phyloP scores from a whole-genome alignment of 1,140 invertebrate species.

The Drosophila virilis region DNA sequence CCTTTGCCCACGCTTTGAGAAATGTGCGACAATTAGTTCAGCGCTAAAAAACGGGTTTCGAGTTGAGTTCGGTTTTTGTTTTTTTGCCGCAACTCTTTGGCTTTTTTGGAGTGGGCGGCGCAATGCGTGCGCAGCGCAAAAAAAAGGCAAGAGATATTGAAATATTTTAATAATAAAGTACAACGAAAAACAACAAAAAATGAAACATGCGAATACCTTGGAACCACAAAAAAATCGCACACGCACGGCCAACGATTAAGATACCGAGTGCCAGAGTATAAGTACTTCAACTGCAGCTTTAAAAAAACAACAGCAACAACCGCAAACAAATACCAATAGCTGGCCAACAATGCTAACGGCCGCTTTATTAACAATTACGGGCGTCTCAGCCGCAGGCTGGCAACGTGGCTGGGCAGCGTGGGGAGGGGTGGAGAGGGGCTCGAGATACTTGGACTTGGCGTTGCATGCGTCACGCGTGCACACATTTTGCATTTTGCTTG shows the following conservation, averaged over 20 bases:
- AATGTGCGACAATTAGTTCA: conserved; percentile 76
- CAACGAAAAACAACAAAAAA: conserved; percentile 27
- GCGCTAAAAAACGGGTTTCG: conserved; percentile 56
- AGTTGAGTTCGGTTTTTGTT: conserved; percentile 9
- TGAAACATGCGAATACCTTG: conserved; percentile 75
- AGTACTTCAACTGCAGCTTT: conserved; percentile 51
- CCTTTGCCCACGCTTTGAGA: conserved; percentile 68
- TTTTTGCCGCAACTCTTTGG: conserved; percentile 17
- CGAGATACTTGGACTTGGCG: conserved; percentile 10
- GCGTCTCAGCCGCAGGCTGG: conserved; percentile 56
- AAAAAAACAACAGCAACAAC: conserved; percentile 21
- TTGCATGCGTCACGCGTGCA: conserved; percentile 74
- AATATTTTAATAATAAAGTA: conserved; percentile 44
- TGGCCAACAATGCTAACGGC: conserved; percentile 71
- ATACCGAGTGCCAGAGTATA: conserved; percentile 48
- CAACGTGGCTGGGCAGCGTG: neutral
- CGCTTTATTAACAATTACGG: conserved; percentile 78
- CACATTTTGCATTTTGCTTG: conserved; percentile 30
- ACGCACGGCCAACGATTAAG: conserved; percentile 69
- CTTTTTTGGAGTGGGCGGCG: conserved; percentile 63
- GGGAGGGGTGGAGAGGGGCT: neutral
- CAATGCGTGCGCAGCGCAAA: conserved; percentile 61
- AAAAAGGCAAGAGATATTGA: conserved; percentile 33
- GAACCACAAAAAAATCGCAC: conserved; percentile 64
- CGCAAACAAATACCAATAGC: conserved; percentile 56